A percentile compares a stretch with the other conserved stretches of the same genome.
Conservation (phyloP, 2,888 invertebrate species). For the Doris montereyensis region DNA sequence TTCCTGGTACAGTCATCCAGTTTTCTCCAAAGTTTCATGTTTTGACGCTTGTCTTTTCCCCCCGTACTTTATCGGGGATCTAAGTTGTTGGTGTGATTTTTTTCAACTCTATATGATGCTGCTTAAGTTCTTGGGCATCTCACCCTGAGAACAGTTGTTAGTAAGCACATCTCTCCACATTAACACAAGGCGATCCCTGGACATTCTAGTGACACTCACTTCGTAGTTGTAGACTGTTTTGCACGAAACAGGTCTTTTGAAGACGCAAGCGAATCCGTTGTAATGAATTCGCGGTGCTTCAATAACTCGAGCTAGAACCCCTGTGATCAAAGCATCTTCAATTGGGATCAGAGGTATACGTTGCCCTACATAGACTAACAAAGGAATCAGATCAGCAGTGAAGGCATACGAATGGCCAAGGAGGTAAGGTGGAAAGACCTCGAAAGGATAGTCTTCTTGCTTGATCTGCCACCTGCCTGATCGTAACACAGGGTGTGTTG, state of each 20-base stretch:
- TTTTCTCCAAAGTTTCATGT: too few species aligned
- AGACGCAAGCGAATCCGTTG: slow-evolving; percentile 53
- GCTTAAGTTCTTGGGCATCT: too few species aligned
- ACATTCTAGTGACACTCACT: not conserved
- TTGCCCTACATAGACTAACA: slow-evolving; percentile 49
- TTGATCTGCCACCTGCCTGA: slow-evolving; percentile 52
- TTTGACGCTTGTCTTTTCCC: too few species aligned
- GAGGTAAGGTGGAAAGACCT: slow-evolving; percentile 52
- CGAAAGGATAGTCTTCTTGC: slow-evolving; percentile 45
- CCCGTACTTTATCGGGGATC: too few species aligned
- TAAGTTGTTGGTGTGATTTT: too few species aligned
- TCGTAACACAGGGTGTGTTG: slow-evolving; percentile 43
- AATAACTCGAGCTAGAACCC: slow-evolving; percentile 51
- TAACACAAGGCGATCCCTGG: not conserved
- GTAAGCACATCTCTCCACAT: slow-evolving; percentile 2
- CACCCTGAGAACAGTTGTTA: not conserved
- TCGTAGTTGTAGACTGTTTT: slow-evolving; percentile 13
- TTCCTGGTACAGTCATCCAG: too few species aligned
- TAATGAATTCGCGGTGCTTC: slow-evolving; percentile 47
- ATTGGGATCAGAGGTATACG: slow-evolving; percentile 53
- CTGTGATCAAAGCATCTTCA: slow-evolving; percentile 61
- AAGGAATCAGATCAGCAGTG: slow-evolving; percentile 48
- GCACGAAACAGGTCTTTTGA: slow-evolving; percentile 43
- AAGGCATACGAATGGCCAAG: slow-evolving; percentile 56
- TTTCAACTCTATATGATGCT: too few species aligned